Base-by-base conservation (phyloP, 2,797 vertebrate genomes). In the Lateolabrax maculatus region DNA sequence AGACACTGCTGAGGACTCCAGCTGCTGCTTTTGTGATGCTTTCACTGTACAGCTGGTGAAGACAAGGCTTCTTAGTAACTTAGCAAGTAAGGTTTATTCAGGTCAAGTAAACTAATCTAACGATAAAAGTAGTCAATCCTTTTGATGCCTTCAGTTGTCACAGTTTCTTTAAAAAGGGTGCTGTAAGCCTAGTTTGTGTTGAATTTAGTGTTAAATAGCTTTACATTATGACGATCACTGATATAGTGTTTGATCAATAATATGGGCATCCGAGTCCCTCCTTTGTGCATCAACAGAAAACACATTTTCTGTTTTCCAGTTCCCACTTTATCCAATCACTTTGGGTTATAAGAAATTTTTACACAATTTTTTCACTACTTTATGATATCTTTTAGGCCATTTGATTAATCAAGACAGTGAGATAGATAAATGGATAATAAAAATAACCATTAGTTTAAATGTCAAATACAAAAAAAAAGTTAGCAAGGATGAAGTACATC, bases 1-100 rank as follows among this genome's bases (percentile, higher is more conserved):
- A 36, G 27, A 65, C 39, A 11, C 9, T 19, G 19, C 25, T 19
- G 37, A 9, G n/a, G 37, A 66, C 36, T 61, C 39, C 63, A 76
- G 66, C 29, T 48, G 57, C 68, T 67, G 62, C 41, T 61, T 64
- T 67, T 71, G 64, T 67, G 63, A 10, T 9, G 19, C 37, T 34
- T 78, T 34, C 15, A 15, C 43, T 71, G 23, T 23, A 49, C 43
- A 75, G 62, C 61, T 75, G 13, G 2, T 55, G 19, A 8, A 23
- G 49, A 63, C 16, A 37, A 25, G 27, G n/a, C 27, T 44, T 19
- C 27, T 25, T 2, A 52, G 15, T 18, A n/a, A n/a, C n/a, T n/a
- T n/a, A n/a, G n/a, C n/a, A n/a, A n/a, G n/a, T n/a, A n/a, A n/a
- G n/a, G n/a, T n/a, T n/a, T n/a, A n/a, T n/a, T n/a, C n/a, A n/a